phyloP scores from a whole-genome alignment of 2,113 vertebrate genomes.

The Rana temporaria region DNA sequence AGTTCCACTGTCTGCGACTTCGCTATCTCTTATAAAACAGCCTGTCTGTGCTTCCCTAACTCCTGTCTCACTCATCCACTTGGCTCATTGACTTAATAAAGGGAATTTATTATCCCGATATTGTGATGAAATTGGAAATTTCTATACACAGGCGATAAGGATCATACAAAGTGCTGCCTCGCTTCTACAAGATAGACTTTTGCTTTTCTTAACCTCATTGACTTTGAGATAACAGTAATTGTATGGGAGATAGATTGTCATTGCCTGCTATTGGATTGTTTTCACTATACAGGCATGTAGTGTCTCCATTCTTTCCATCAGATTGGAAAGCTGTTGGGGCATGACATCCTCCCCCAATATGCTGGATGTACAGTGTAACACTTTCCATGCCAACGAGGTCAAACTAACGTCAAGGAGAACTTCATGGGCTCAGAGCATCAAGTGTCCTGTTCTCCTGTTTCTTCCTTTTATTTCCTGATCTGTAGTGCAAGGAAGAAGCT shows the following conservation, averaged over 20 bases:
- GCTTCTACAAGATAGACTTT: conserved; percentile 23
- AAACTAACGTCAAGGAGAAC: neutral
- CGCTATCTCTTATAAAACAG: too few relatives aligned
- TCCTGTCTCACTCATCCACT: neutral
- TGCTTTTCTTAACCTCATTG: conserved; percentile 36
- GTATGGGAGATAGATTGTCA: conserved; percentile 36
- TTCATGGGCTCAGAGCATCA: neutral
- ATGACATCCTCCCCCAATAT: neutral
- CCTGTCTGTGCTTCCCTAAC: neutral
- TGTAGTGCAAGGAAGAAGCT: neutral
- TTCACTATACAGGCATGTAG: conserved; percentile 13
- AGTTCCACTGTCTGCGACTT: too few relatives aligned
- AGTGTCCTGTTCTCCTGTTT: too few relatives aligned
- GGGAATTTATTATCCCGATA: neutral
- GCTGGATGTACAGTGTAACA: neutral
- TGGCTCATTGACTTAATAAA: neutral
- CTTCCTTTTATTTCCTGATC: neutral
- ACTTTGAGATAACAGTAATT: conserved; percentile 37
- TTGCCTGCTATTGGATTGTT: conserved; percentile 32
- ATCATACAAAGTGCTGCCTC: conserved; percentile 5
- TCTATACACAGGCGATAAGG: conserved; percentile 67
- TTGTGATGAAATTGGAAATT: neutral
- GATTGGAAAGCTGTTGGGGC: conserved; percentile 33
- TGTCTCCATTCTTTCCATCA: conserved; percentile 15
- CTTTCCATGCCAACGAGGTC: neutral